Evolutionary conservation across 2,888 invertebrate genomes (phyloP), one percentile per base, ranked within the genome.

Genomic region (Pelosia muscerda): DNA sequence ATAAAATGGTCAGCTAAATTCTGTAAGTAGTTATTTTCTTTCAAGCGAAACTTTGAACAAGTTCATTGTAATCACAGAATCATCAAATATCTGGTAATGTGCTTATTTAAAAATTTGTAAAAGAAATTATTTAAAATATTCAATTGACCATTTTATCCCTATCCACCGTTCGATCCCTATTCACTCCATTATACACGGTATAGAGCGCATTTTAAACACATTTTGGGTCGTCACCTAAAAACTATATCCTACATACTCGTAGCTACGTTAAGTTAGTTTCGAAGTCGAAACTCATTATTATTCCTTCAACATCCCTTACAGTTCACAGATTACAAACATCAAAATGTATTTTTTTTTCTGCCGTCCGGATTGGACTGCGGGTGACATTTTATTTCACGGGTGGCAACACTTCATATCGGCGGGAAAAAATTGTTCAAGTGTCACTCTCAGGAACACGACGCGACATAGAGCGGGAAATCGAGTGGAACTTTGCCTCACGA

Each of bases 351-450:
- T 55, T 60, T 69, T 63, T 66, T 25, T 23, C 13, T 61, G n/a
- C 11, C 26, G 9, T 38, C 26, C 63, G 63, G 23, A 26, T 56
- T 59, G 22, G 34, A 49, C 49, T 70, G 69, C 58, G n/a, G 34
- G 63, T 70, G 69, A 70, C 69, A 70, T 81, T 76, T 75, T 82
- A 85, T 87, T 86, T 77, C 78, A 86, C 85, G 86, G 86, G 55
- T 86, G 86, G 80, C 68, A 77, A 69, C 79, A 76, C 76, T 71
- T 69, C 55, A 68, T 65, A 81, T 79, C 76, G 78, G 71, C 84
- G 85, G 86, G 84, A 85, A 89, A 88, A 86, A 87, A 88, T 89
- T 90, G 88, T 81, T 81, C 88, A 90, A 88, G 81, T 87, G 90
- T 90, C 90, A 90, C 79, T 77, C 82, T 74, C 89, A 90, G 82